Evolutionary conservation across 2,113 vertebrate species (phyloP).

Genomic region (Sitta europaea): DNA sequence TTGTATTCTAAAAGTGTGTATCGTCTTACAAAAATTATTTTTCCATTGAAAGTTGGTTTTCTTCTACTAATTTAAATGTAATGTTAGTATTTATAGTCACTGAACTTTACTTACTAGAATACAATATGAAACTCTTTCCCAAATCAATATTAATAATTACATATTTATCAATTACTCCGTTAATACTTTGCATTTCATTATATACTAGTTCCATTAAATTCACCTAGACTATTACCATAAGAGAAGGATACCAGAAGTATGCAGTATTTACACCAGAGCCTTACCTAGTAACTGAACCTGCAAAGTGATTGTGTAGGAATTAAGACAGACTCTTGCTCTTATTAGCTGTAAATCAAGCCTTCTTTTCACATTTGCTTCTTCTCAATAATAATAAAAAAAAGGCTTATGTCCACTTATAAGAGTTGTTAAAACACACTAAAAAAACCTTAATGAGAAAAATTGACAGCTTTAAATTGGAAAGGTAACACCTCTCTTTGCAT

Average conservation of each 20-base stretch:
- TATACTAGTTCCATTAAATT: background rate
- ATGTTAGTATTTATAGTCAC: background rate
- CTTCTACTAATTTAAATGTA: background rate
- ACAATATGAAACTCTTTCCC: background rate
- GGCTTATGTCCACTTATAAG: background rate
- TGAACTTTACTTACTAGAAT: background rate
- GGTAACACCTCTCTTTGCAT: background rate
- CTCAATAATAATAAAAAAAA: background rate
- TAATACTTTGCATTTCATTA: slow-evolving; percentile 24
- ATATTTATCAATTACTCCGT: background rate
- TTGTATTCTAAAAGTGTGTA: background rate
- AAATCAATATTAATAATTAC: background rate
- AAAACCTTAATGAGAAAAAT: background rate
- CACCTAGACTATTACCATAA: background rate
- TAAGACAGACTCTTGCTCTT: slow-evolving; percentile 24
- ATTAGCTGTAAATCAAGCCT: slow-evolving; percentile 22
- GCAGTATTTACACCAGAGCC: background rate
- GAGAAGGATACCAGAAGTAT: slow-evolving; percentile 10
- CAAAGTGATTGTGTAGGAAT: background rate
- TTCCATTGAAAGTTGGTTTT: background rate
- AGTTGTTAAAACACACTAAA: background rate
- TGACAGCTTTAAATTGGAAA: background rate
- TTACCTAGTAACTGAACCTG: slow-evolving; percentile 64
- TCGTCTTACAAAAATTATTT: background rate
- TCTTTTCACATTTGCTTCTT: background rate